Conservation (phyloP, 2,888 invertebrate genomes). For the Idaea straminata region DNA sequence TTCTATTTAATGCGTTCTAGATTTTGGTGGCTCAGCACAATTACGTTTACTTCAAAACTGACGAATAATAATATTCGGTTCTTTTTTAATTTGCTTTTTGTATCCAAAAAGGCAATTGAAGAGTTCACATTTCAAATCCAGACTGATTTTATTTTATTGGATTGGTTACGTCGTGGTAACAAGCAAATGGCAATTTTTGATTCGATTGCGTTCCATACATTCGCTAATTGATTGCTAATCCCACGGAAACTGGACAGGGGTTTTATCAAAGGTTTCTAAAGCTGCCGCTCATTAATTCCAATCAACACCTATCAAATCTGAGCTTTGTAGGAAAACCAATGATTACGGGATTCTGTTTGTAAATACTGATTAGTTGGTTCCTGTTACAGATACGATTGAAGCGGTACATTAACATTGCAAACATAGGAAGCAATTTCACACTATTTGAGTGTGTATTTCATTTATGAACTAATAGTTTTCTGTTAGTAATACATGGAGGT, state of each 20-base stretch:
- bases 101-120: slow-evolving; percentile 39
- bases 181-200: slow-evolving; percentile 37
- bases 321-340: background rate
- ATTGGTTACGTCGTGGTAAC: slow-evolving; percentile 24
- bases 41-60: no score
- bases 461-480: no score
- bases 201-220: slow-evolving; percentile 42
- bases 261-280: slow-evolving; percentile 3
- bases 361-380: background rate
- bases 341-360: background rate
- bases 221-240: slow-evolving; percentile 54
- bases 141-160: slow-evolving; percentile 34
- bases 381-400: background rate
- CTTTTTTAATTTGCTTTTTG: no score
- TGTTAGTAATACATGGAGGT: no score
- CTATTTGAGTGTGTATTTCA: no score
- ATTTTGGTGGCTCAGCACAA: background rate
- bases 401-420: background rate
- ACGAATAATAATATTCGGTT: slow-evolving; percentile 27
- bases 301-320: slow-evolving; percentile 4
- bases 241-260: slow-evolving; percentile 31
- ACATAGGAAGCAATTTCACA: background rate
- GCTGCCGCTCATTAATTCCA: background rate
- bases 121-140: slow-evolving; percentile 32
- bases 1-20: background rate